Percentiles rank a stretch among this genome's conserved stretches.
phyloP scores from a whole-genome alignment of 2,113 vertebrate species.

The Nannobrachium achirus region DNA sequence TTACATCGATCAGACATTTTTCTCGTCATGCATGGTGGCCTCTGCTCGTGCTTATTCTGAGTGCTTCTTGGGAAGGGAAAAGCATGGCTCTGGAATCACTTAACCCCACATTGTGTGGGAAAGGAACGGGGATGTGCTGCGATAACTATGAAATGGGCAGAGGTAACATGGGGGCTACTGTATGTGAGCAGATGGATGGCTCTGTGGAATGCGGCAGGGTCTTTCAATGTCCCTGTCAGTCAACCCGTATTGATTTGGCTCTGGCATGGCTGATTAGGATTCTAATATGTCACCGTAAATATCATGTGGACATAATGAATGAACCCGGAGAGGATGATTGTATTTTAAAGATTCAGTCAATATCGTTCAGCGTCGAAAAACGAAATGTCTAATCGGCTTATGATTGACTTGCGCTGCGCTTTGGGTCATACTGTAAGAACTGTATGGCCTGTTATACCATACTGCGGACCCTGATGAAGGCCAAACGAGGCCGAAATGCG shows the following conservation, averaged over 20 bases:
- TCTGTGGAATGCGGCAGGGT: background rate
- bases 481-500: no score
- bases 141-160: background rate
- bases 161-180: background rate
- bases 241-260: conserved; percentile 27
- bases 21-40: conserved; percentile 18
- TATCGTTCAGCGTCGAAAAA: conserved; percentile 7
- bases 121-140: background rate
- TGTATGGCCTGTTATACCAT: no score
- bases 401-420: conserved; percentile 20
- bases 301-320: background rate
- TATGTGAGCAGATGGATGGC: background rate
- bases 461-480: background rate
- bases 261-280: conserved; percentile 11
- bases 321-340: background rate
- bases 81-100: background rate
- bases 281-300: background rate
- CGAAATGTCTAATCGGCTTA: conserved; percentile 30
- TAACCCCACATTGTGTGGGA: background rate
- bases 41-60: conserved; percentile 1
- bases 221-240: conserved; percentile 1
- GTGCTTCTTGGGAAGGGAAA: background rate
- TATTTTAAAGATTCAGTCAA: conserved; percentile 18
- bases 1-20: conserved; percentile 4
- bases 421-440: background rate